These are phyloP conservation scores for Peromyscus polionotus DNA, from an alignment of 2,113 vertebrate genomes.

Conservation along the genomic window DNA sequence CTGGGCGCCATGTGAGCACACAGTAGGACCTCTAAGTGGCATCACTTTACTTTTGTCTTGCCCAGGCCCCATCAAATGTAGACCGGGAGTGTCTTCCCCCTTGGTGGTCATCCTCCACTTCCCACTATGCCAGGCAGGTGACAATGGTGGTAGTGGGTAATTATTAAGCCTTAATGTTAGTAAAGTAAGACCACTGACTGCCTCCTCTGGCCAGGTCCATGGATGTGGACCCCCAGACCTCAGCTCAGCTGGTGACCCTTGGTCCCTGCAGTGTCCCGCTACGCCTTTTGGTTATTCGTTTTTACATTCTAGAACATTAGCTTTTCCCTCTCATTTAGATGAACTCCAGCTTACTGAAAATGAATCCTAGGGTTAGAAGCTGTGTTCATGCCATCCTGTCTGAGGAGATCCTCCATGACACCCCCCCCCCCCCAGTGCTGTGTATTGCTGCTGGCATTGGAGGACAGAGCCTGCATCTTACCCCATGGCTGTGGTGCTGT, in stretches of 20 bases:
- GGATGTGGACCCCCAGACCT: accelerated
- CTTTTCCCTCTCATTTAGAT: background rate
- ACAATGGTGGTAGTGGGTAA: background rate
- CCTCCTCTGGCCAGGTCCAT: background rate
- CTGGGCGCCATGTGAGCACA: background rate
- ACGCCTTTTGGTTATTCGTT: background rate
- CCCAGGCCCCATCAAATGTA: too few species aligned
- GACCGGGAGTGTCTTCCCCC: background rate
- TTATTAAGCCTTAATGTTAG: slow-evolving; percentile 43
- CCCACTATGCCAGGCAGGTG: background rate
- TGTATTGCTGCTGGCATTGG: background rate
- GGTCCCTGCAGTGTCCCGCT: background rate
- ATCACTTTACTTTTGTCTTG: background rate
- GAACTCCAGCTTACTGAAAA: slow-evolving; percentile 13
- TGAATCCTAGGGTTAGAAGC: background rate
- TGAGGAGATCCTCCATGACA: background rate
- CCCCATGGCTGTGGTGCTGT: background rate
- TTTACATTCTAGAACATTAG: background rate
- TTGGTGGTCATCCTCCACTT: background rate
- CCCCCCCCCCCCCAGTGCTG: background rate
- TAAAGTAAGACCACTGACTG: background rate
- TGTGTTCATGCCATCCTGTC: background rate
- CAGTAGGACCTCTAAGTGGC: background rate
- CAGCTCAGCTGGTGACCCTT: background rate
- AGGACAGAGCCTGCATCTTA: background rate